Percentiles rank a stretch among this genome's conserved stretches.
Conservation (phyloP, 2,888 invertebrate genomes). For the Tolmerus cingulatus region DNA sequence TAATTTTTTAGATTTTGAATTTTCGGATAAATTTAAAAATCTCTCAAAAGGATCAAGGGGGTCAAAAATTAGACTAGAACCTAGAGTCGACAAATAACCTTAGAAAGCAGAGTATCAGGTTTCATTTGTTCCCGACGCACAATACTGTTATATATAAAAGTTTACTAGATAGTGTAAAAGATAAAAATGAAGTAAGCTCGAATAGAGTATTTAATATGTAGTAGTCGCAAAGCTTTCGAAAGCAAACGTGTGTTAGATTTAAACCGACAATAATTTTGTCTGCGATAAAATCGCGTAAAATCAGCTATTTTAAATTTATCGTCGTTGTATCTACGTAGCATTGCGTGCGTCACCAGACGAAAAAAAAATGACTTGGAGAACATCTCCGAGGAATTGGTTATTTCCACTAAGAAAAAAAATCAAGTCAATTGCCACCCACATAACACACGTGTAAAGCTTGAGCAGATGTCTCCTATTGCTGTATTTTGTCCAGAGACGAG, state of each 20-base stretch:
- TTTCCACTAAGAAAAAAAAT: background rate
- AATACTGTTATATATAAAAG: no score
- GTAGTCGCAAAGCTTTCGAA: no score
- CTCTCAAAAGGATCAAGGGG: no score
- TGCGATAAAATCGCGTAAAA: background rate
- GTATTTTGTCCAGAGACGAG: constrained; percentile 13
- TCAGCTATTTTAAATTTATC: background rate
- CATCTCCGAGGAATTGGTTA: background rate
- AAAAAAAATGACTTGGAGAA: background rate
- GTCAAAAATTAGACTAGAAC: no score
- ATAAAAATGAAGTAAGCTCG: no score
- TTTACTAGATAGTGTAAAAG: no score
- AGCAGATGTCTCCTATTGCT: constrained; percentile 4
- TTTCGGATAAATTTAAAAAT: no score
- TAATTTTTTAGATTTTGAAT: no score
- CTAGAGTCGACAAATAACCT: no score
- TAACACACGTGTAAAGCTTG: background rate
- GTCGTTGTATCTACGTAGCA: background rate
- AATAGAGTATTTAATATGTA: no score
- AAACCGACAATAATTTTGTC: background rate
- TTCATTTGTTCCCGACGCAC: no score
- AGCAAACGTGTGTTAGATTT: background rate
- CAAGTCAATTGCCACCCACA: background rate
- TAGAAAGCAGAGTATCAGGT: no score
- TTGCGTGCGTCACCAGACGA: background rate